phyloP scores from a whole-genome alignment of 2,797 vertebrate genomes.

The Arctocebus calabarensis region DNA sequence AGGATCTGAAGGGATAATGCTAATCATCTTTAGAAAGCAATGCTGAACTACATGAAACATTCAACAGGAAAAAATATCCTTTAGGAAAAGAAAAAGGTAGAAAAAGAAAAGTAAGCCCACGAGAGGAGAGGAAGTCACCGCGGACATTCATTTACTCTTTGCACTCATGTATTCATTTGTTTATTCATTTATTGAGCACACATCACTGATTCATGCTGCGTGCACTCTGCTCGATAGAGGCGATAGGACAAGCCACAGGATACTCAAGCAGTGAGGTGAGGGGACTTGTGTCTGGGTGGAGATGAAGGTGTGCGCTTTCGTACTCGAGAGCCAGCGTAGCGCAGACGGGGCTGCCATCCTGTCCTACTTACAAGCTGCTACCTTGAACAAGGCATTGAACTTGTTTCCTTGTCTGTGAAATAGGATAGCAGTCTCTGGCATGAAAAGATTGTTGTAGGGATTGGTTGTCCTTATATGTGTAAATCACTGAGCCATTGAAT shows the following conservation, averaged over 20 bases:
- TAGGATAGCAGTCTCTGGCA: not conserved
- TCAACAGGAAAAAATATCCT: not conserved
- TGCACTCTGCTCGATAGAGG: no score
- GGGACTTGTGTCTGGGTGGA: accelerated
- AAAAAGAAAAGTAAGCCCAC: not conserved
- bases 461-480: not conserved
- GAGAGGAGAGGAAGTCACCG: not conserved
- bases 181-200: not conserved
- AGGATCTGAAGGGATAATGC: constrained; percentile 34
- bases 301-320: accelerated
- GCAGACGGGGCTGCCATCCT: not conserved
- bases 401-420: not conserved
- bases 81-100: not conserved
- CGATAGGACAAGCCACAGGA: not conserved
- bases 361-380: no score
- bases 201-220: not conserved
- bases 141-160: not conserved
- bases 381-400: not conserved
- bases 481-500: not conserved
- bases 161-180: not conserved
- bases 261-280: not conserved
- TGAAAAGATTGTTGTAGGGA: not conserved
- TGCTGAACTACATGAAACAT: not conserved
- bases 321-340: accelerated
- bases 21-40: constrained; percentile 18